These are phyloP conservation scores for Poeciliopsis paucimaculata DNA, from an alignment of 2,797 vertebrate species.

Conservation along the genomic window DNA sequence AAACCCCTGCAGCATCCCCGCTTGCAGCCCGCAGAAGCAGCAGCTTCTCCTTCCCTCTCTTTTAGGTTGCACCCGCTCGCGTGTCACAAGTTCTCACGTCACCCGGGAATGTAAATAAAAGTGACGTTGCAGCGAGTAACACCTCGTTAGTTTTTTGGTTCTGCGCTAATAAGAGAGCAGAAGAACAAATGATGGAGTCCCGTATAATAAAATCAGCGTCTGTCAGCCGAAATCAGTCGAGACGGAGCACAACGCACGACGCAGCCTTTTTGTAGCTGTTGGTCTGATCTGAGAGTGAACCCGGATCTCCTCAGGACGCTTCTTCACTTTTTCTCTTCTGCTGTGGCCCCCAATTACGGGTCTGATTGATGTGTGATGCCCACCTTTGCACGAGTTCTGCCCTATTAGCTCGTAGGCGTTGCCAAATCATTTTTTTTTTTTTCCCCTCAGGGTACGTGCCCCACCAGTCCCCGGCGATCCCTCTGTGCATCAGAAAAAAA, in stretches of 20 bases:
- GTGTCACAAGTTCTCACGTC: slow-evolving; percentile 75
- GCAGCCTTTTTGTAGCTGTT: slow-evolving; percentile 4
- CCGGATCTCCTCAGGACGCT: slow-evolving; percentile 4
- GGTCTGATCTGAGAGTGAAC: slow-evolving; percentile 4
- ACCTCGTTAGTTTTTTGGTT: slow-evolving; percentile 90
- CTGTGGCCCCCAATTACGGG: neutral
- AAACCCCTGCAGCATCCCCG: slow-evolving; percentile 43
- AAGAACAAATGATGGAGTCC: slow-evolving; percentile 89
- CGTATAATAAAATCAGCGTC: slow-evolving; percentile 80
- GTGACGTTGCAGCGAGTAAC: slow-evolving; percentile 87
- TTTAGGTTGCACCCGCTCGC: slow-evolving; percentile 25
- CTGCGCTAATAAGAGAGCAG: slow-evolving; percentile 89
- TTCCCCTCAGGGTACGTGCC: neutral
- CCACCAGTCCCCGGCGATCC: neutral
- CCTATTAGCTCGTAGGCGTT: neutral
- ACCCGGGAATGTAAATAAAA: slow-evolving; percentile 88
- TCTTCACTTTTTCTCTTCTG: neutral
- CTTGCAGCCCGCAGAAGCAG: slow-evolving; percentile 5
- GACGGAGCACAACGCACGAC: slow-evolving; percentile 79
- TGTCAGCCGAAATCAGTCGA: slow-evolving; percentile 90
- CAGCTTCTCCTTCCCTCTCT: slow-evolving; percentile 1
- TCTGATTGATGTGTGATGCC: neutral
- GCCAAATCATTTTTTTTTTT: neutral
- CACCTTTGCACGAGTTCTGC: neutral
- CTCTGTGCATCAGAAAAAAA: neutral